A percentile compares a stretch with the other conserved stretches of the same genome.
Conservation (phyloP, 2,797 vertebrate genomes). For the Glyptemys insculpta region DNA sequence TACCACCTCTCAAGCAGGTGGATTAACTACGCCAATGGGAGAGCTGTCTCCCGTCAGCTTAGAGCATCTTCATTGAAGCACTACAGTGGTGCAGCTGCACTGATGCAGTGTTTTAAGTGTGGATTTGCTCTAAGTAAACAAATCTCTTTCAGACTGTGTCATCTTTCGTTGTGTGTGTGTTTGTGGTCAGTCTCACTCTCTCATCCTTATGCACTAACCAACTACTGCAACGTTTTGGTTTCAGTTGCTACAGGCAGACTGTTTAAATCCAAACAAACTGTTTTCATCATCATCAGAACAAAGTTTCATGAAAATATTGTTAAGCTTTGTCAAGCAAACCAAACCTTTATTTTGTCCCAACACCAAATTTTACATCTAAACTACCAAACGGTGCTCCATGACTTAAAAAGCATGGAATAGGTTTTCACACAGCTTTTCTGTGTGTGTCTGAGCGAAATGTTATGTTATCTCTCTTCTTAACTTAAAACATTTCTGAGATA, state of each 20-base stretch:
- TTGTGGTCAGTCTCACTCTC: not conserved
- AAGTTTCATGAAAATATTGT: not conserved
- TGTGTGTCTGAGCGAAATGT: not conserved
- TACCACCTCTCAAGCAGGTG: no score
- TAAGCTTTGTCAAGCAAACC: not conserved
- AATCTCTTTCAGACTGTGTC: no score
- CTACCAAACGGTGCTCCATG: not conserved
- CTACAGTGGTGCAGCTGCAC: no score
- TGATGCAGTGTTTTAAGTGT: no score
- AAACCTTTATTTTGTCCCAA: not conserved
- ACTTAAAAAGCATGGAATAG: not conserved
- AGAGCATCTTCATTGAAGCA: no score
- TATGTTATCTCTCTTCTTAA: not conserved
- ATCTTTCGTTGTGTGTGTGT: not conserved
- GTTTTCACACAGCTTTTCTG: not conserved
- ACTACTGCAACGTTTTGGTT: not conserved
- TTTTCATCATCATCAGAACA: not conserved
- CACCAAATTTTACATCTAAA: not conserved
- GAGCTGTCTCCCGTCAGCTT: no score
- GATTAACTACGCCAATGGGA: no score
- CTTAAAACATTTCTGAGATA: not conserved
- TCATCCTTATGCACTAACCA: accelerated
- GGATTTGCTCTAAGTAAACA: no score
- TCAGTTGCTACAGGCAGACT: not conserved
- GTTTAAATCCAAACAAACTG: not conserved